Conservation (phyloP, 35 echinoderm and acorn worm genomes). For the Apostichopus japonicus region DNA sequence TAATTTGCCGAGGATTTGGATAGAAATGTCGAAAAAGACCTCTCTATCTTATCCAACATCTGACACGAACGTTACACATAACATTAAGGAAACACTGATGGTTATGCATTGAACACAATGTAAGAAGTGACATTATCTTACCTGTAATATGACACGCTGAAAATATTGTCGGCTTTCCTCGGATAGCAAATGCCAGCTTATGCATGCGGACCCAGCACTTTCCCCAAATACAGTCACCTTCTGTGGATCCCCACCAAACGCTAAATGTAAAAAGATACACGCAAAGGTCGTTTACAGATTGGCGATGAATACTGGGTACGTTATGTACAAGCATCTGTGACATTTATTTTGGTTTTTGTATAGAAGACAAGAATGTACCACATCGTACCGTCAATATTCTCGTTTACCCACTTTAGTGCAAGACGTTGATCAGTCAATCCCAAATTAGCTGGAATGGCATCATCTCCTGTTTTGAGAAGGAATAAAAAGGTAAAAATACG, state of each 20-base stretch:
- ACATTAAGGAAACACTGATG: too few species aligned
- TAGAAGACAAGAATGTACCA: too few species aligned
- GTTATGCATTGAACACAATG: too few species aligned
- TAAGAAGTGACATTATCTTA: not conserved
- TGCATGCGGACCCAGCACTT: constrained; percentile 69
- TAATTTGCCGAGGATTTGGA: too few species aligned
- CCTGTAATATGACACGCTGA: constrained; percentile 74
- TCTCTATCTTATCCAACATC: too few species aligned
- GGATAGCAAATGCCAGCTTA: constrained; percentile 67
- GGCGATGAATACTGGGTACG: too few species aligned
- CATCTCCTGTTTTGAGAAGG: constrained; percentile 44
- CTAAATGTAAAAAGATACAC: not conserved
- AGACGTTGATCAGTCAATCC: constrained; percentile 75
- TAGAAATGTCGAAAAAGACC: too few species aligned
- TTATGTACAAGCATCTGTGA: too few species aligned
- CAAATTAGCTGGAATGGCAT: constrained; percentile 56
- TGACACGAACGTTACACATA: too few species aligned
- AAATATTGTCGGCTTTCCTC: constrained; percentile 56
- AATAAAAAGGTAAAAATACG: too few species aligned
- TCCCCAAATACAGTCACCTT: constrained; percentile 86
- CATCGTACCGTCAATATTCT: constrained; percentile 73
- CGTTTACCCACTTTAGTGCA: constrained; percentile 74
- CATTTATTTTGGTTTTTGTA: too few species aligned
- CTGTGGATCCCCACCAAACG: constrained; percentile 84
- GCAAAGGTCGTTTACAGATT: too few species aligned